These are phyloP conservation scores for Ruditapes philippinarum DNA, from an alignment of 1,140 invertebrate species.

Conservation along the genomic window DNA sequence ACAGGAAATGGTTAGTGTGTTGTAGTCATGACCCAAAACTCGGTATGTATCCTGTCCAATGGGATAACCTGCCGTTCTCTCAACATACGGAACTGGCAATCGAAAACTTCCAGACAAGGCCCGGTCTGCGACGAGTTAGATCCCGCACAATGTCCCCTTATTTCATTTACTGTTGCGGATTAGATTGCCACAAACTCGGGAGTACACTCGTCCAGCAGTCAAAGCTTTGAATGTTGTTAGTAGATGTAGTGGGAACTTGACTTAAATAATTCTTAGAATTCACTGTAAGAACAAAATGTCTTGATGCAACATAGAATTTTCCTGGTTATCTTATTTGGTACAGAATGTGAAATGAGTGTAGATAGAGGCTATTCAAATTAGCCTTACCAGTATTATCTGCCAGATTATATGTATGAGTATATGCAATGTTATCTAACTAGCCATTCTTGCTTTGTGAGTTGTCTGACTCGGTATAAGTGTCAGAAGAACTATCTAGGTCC, in stretches of 20 bases:
- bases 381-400: too few relatives aligned
- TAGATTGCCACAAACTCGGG: slow-evolving; percentile 28
- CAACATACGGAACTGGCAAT: slow-evolving; percentile 2
- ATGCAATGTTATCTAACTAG: too few relatives aligned
- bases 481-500: too few relatives aligned
- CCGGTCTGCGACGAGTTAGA: background rate
- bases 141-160: slow-evolving; percentile 36
- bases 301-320: too few relatives aligned
- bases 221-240: slow-evolving; percentile 30
- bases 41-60: slow-evolving; percentile 38
- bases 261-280: background rate
- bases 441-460: too few relatives aligned
- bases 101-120: background rate
- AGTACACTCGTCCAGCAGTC: slow-evolving; percentile 38
- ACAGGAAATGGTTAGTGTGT: background rate
- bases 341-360: too few relatives aligned
- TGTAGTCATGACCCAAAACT: slow-evolving; percentile 38
- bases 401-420: too few relatives aligned
- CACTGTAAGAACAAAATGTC: background rate
- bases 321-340: too few relatives aligned
- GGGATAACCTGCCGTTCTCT: background rate
- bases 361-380: too few relatives aligned
- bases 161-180: slow-evolving; percentile 21
- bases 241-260: background rate
- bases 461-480: too few relatives aligned